Evolutionary conservation across 2,888 invertebrate species (phyloP).

Genomic region (Trissonchulus latispiculum): DNA sequence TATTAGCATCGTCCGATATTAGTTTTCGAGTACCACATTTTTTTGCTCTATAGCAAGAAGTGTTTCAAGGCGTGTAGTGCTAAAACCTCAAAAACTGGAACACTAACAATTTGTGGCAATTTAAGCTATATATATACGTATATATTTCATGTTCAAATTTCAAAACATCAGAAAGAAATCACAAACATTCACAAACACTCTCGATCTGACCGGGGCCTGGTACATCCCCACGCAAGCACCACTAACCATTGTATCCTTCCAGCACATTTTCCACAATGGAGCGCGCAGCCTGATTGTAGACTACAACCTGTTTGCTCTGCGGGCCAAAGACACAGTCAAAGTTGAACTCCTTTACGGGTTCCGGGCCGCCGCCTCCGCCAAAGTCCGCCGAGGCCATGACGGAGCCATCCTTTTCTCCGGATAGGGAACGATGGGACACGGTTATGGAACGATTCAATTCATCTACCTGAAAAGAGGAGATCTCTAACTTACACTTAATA

Average conservation of each 20-base stretch:
- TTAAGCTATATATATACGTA: too few species aligned
- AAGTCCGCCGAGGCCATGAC: conserved; percentile 53
- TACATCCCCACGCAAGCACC: conserved; percentile 50
- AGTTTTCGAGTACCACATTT: too few species aligned
- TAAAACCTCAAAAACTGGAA: too few species aligned
- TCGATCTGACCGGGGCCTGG: conserved; percentile 62
- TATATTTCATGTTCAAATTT: too few species aligned
- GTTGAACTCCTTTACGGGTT: conserved; percentile 69
- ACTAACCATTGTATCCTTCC: conserved; percentile 83
- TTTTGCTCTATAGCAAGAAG: too few species aligned
- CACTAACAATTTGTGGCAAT: too few species aligned
- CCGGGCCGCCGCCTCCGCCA: conserved; percentile 19
- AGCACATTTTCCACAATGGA: conserved; percentile 94
- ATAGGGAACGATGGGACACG: conserved; percentile 51
- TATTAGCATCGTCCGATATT: too few species aligned
- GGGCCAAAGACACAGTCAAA: conserved; percentile 88
- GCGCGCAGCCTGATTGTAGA: conserved; percentile 88
- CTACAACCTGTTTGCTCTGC: conserved; percentile 67
- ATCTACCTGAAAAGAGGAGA: conserved; percentile 47
- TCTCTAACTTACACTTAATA: too few species aligned
- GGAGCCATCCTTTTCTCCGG: conserved; percentile 35
- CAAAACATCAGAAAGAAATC: too few species aligned
- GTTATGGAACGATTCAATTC: conserved; percentile 63
- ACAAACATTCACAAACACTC: too few species aligned
- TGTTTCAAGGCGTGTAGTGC: too few species aligned